These are phyloP conservation scores for Heterodera filipjevi DNA, from an alignment of 2,888 invertebrate genomes.

Conservation along the genomic window DNA sequence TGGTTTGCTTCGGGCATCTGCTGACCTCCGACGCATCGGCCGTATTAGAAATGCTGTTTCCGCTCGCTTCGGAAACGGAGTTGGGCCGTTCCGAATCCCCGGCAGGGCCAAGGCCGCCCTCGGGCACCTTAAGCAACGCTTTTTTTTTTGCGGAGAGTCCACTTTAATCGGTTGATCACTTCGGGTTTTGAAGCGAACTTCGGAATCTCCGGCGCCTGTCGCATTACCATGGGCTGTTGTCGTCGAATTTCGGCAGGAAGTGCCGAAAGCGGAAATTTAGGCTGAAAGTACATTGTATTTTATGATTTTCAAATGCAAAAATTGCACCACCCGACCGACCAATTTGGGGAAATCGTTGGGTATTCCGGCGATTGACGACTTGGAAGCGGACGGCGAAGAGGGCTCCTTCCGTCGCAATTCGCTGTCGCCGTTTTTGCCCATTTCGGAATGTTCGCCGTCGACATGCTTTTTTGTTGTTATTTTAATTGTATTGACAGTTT, in stretches of 20 bases:
- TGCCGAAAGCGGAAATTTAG: constrained; percentile 32
- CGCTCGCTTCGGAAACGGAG: constrained; percentile 56
- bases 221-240: constrained; percentile 35
- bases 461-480: constrained; percentile 7
- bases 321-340: constrained; percentile 33
- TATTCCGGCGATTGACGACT: constrained; percentile 64
- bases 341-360: constrained; percentile 64
- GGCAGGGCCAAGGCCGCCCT: constrained; percentile 54
- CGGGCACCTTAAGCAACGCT: constrained; percentile 48
- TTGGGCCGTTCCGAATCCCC: constrained; percentile 45
- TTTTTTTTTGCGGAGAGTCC: too few species aligned
- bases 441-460: constrained; percentile 10
- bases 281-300: background rate
- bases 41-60: constrained; percentile 40
- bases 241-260: constrained; percentile 36
- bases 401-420: background rate
- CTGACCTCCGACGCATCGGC: constrained; percentile 35
- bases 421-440: background rate
- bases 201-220: constrained; percentile 44
- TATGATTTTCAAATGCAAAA: background rate
- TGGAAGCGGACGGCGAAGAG: constrained; percentile 23
- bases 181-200: constrained; percentile 45
- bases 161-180: background rate
- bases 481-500: background rate
- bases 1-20: background rate